These are phyloP conservation scores for Rhinopomastus cyanomelas DNA, from an alignment of 2,113 vertebrate genomes.

Conservation along the genomic window DNA sequence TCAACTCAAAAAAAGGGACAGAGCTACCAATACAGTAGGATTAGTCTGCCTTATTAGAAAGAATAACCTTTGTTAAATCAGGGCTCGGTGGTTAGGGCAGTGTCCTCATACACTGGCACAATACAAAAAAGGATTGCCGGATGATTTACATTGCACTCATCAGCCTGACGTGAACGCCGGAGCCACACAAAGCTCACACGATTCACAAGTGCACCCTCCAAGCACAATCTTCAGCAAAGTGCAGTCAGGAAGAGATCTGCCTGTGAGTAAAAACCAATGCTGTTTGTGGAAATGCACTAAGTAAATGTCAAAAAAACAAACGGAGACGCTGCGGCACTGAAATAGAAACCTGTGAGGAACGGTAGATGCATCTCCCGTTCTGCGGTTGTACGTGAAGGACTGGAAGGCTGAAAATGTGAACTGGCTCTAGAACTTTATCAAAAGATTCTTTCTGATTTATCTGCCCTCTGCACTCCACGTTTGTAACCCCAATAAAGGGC, in stretches of 20 bases:
- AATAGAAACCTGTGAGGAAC: background rate
- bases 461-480: background rate
- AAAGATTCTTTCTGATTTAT: background rate
- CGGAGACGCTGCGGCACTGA: background rate
- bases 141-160: conserved; percentile 51
- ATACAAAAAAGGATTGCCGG: conserved; percentile 26
- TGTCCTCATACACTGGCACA: background rate
- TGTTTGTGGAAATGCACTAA: background rate
- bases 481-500: background rate
- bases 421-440: background rate
- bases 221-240: background rate
- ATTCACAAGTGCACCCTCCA: conserved; percentile 18
- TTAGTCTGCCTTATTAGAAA: conserved; percentile 58
- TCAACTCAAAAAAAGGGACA: conserved; percentile 49
- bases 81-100: background rate
- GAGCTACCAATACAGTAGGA: conserved; percentile 57
- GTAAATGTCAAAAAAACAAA: background rate
- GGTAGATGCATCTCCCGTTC: background rate
- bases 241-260: background rate
- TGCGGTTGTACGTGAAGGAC: background rate
- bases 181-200: conserved; percentile 8
- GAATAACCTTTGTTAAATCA: conserved; percentile 58
- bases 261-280: background rate
- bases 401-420: background rate
- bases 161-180: conserved; percentile 25